Percentiles rank a stretch among this genome's conserved stretches.
Conservation (phyloP, 2,113 vertebrate genomes). For the Climacteris rufus region DNA sequence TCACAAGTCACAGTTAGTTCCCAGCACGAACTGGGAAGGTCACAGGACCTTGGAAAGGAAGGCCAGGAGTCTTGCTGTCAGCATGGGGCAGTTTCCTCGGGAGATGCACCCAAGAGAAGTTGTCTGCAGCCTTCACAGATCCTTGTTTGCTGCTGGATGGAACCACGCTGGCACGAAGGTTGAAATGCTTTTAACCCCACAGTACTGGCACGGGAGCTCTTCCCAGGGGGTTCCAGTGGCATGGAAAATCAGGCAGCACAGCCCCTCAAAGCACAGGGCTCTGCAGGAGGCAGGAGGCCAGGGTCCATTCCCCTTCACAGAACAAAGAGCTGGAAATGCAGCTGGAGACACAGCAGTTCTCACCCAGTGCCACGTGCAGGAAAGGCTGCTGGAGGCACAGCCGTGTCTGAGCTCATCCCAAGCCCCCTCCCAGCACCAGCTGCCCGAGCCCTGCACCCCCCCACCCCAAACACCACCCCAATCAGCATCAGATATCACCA, state of each 20-base stretch:
- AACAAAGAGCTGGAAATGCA: not conserved
- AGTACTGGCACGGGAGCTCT: not conserved
- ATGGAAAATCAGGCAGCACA: not conserved
- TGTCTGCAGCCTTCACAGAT: not conserved
- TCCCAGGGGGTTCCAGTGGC: not conserved
- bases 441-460: not conserved
- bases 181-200: not conserved
- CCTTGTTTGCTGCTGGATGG: not conserved
- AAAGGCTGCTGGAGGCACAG: not conserved
- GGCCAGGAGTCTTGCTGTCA: not conserved
- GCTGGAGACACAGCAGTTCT: not conserved
- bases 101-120: not conserved
- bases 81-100: not conserved
- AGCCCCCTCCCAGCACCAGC: not conserved
- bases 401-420: not conserved
- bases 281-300: not conserved
- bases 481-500: accelerated
- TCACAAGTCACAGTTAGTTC: not conserved
- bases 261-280: not conserved
- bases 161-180: not conserved
- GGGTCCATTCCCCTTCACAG: not conserved
- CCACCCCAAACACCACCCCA: not conserved
- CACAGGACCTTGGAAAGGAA: not conserved
- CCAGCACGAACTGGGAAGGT: conserved; percentile 28
- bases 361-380: accelerated